Percentiles rank a stretch among this genome's conserved stretches.
Conservation (phyloP, 2,113 vertebrate genomes). For the Megaceryle torquata region DNA sequence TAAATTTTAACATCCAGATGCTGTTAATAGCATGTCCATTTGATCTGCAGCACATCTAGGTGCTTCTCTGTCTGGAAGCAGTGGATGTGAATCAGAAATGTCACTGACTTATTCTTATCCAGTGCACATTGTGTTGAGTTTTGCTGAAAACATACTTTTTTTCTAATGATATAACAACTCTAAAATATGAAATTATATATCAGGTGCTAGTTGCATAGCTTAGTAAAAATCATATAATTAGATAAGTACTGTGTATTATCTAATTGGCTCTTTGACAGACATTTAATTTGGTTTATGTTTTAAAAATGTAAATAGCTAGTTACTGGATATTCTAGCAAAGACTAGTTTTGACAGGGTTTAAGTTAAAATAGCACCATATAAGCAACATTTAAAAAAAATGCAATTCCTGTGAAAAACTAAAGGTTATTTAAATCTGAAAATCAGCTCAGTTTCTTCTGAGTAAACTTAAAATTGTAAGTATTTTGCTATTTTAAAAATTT, state of each 20-base stretch:
- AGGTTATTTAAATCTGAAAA: not conserved
- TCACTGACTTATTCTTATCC: not conserved
- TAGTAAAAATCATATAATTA: slow-evolving; percentile 9
- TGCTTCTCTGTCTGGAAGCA: not conserved
- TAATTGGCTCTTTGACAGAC: slow-evolving; percentile 24
- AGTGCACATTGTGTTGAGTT: not conserved
- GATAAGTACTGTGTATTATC: slow-evolving; percentile 1
- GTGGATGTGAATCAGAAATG: not conserved
- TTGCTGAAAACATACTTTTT: not conserved
- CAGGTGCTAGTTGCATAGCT: slow-evolving; percentile 17
- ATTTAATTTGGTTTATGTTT: slow-evolving; percentile 36
- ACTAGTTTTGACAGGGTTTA: not conserved
- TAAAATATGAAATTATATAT: slow-evolving; percentile 17
- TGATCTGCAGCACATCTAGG: not conserved
- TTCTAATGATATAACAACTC: not conserved
- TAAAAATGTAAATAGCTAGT: slow-evolving; percentile 30
- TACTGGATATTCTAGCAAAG: not conserved
- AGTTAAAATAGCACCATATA: not conserved
- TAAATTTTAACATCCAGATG: slow-evolving; percentile 15
- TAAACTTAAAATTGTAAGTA: not conserved
- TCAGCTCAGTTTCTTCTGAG: not conserved
- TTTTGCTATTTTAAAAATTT: not conserved
- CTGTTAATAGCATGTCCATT: not conserved
- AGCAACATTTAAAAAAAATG: not conserved
- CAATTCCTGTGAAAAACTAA: not conserved